Percentiles rank a stretch among this genome's conserved stretches.
phyloP scores from a whole-genome alignment of 2,888 invertebrate genomes.

The Tetranychus truncatus region DNA sequence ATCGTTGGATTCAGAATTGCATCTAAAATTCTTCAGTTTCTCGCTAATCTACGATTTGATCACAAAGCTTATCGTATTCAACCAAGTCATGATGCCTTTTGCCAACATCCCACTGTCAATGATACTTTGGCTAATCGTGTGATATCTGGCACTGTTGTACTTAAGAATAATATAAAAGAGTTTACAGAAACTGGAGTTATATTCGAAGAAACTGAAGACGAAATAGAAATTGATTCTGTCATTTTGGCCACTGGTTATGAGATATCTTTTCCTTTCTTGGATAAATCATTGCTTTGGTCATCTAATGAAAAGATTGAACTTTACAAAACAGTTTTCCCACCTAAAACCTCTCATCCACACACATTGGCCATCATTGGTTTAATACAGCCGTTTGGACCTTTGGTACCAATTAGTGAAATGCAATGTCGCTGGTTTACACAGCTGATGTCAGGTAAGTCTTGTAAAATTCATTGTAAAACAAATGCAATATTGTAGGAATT shows the following conservation, averaged over 20 bases:
- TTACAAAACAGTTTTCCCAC: slow-evolving; percentile 34
- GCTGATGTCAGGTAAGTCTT: slow-evolving; percentile 27
- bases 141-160: slow-evolving; percentile 32
- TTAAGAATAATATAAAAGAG: slow-evolving; percentile 30
- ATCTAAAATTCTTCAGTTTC: slow-evolving; percentile 22
- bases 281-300: not conserved
- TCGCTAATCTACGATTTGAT: slow-evolving; percentile 29
- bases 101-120: slow-evolving; percentile 32
- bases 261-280: slow-evolving; percentile 32
- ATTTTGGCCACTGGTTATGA: slow-evolving; percentile 33
- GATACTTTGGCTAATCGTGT: slow-evolving; percentile 37
- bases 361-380: slow-evolving; percentile 36
- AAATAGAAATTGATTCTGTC: slow-evolving; percentile 26
- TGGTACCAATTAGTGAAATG: slow-evolving; percentile 37
- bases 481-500: no score
- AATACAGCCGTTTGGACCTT: slow-evolving; percentile 35
- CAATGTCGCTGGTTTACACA: slow-evolving; percentile 35
- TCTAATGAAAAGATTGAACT: slow-evolving; percentile 30
- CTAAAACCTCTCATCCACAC: slow-evolving; percentile 29
- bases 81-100: slow-evolving; percentile 32
- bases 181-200: slow-evolving; percentile 29
- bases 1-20: slow-evolving; percentile 17
- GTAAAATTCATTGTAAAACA: no score
- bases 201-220: slow-evolving; percentile 26
- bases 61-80: slow-evolving; percentile 34